These are phyloP conservation scores for Lumbricus terrestris DNA, from an alignment of 2,888 invertebrate species.

Conservation along the genomic window DNA sequence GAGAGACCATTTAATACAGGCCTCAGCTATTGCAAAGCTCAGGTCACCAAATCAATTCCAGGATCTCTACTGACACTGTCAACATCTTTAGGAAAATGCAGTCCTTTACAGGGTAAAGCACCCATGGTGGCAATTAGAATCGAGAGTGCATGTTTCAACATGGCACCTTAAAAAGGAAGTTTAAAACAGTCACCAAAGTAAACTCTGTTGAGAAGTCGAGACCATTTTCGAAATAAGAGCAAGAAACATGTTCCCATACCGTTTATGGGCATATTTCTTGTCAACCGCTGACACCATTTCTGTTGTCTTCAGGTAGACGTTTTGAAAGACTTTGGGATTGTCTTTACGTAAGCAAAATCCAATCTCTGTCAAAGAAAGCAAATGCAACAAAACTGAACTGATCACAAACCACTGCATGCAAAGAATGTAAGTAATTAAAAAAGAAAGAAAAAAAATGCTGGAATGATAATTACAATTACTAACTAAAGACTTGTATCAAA, in stretches of 20 bases:
- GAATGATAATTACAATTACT: too few species aligned
- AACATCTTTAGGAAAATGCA: too few species aligned
- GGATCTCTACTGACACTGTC: too few species aligned
- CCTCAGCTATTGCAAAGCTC: too few species aligned
- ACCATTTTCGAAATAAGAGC: neutral
- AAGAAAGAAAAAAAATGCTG: neutral
- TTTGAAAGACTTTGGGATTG: slow-evolving; percentile 77
- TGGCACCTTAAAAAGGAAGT: too few species aligned
- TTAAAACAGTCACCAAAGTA: too few species aligned
- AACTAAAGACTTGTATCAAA: too few species aligned
- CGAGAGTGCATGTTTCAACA: too few species aligned
- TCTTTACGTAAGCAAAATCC: slow-evolving; percentile 85
- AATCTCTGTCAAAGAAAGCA: slow-evolving; percentile 60
- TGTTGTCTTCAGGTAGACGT: slow-evolving; percentile 45
- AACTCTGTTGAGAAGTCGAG: neutral
- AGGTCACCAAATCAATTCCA: too few species aligned
- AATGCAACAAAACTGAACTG: neutral
- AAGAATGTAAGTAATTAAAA: neutral
- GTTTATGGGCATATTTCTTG: neutral
- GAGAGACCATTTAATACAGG: too few species aligned
- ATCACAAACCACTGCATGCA: neutral
- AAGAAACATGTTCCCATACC: neutral
- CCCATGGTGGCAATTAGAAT: too few species aligned
- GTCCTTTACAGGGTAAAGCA: too few species aligned
- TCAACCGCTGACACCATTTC: neutral